A percentile compares a stretch with the other conserved stretches of the same genome.
phyloP scores from a whole-genome alignment of 2,888 invertebrate genomes.

The Automeris io region DNA sequence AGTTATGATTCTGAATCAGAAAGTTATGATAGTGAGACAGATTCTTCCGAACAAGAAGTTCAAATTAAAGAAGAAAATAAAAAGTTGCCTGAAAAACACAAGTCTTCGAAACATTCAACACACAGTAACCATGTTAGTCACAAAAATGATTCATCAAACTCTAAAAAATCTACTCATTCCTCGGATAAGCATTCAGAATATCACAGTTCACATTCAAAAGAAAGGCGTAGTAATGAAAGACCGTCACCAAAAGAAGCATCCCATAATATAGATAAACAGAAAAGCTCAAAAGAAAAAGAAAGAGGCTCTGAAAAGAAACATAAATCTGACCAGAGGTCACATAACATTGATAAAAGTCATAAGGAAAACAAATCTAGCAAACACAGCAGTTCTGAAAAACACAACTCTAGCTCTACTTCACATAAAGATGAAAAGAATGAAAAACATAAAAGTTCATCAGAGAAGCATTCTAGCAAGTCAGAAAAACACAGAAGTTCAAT shows the following conservation, averaged over 20 bases:
- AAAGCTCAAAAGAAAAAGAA: conserved; percentile 39
- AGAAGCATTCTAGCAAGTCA: conserved; percentile 29
- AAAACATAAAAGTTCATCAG: conserved; percentile 32
- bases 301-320: conserved; percentile 37
- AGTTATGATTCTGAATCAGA: conserved; percentile 42
- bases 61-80: conserved; percentile 42
- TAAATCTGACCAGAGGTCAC: conserved; percentile 33
- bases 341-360: conserved; percentile 35
- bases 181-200: conserved; percentile 33
- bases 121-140: conserved; percentile 30
- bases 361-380: conserved; percentile 29
- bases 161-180: conserved; percentile 27
- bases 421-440: conserved; percentile 36
- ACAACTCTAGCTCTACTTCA: conserved; percentile 27
- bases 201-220: conserved; percentile 33
- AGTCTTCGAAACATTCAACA: conserved; percentile 36
- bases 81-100: conserved; percentile 37
- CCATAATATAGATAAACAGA: conserved; percentile 40
- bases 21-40: conserved; percentile 45
- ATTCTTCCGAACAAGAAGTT: conserved; percentile 46
- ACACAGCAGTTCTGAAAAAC: conserved; percentile 30
- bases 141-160: conserved; percentile 35
- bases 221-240: conserved; percentile 35
- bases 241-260: conserved; percentile 39
- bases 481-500: conserved; percentile 35